Evolutionary conservation across 2,888 invertebrate species (phyloP), one percentile per base, ranked within the genome.

Genomic region (Leptogaster cylindrica): DNA sequence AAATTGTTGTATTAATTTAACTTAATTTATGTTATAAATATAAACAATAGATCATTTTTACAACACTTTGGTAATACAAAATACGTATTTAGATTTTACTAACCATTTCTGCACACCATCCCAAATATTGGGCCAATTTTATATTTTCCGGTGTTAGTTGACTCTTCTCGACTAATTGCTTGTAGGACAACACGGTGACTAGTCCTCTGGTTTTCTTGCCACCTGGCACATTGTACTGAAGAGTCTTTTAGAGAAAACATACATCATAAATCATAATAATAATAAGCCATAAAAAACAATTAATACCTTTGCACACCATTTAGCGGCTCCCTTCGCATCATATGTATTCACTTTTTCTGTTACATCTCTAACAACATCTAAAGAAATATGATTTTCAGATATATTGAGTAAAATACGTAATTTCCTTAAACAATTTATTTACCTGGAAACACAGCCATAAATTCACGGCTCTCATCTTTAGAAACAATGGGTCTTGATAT

Each of bases 41-140:
- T n/a, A n/a, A n/a, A n/a, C n/a, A n/a, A n/a, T n/a, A n/a, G n/a
- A n/a, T n/a, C n/a, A n/a, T n/a, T n/a, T n/a, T n/a, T n/a, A n/a
- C n/a, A n/a, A n/a, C n/a, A n/a, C n/a, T n/a, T n/a, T n/a, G n/a
- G n/a, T n/a, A n/a, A n/a, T n/a, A n/a, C n/a, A n/a, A n/a, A n/a
- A n/a, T n/a, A n/a, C n/a, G n/a, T n/a, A n/a, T n/a, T n/a, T n/a
- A n/a, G n/a, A n/a, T n/a, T n/a, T n/a, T n/a, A n/a, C n/a, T n/a
- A n/a, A 97, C 96, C 89, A 96, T 87, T 87, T 97, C 97, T 3
- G 92, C 87, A 78, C 95, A 95, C 95, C 97, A 97, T 70, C 95
- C 97, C 79, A 97, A 84, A 73, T 95, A 88, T 72, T 92, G 89
- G 0, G 93, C 92, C 68, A 89, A 79, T 73, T 88, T 86, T 36